These are phyloP conservation scores for Heliconius hewitsoni DNA, from an alignment of 1,140 invertebrate genomes.

Conservation along the genomic window DNA sequence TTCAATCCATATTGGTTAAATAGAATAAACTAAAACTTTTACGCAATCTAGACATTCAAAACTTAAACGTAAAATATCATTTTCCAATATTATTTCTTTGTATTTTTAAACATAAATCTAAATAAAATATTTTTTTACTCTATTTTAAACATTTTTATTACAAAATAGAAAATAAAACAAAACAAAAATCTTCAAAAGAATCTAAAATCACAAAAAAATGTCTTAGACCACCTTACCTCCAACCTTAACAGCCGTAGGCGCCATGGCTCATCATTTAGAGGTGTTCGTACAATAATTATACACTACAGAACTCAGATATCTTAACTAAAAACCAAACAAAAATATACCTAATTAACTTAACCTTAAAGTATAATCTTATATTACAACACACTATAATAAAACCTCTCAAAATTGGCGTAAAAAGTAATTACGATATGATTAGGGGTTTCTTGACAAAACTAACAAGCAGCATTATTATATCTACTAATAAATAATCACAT, in stretches of 20 bases:
- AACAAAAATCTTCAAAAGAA: not conserved
- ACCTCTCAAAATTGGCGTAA: constrained; percentile 69
- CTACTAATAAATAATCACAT: constrained; percentile 73
- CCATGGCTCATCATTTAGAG: constrained; percentile 65
- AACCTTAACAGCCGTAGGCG: constrained; percentile 57
- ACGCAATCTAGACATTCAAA: too few relatives aligned
- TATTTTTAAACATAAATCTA: too few relatives aligned
- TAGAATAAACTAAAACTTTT: too few relatives aligned
- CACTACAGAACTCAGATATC: constrained; percentile 66
- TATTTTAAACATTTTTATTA: not conserved
- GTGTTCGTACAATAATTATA: constrained; percentile 77
- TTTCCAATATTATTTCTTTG: too few relatives aligned
- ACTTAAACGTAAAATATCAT: too few relatives aligned
- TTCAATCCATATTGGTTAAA: too few relatives aligned
- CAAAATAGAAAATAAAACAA: not conserved
- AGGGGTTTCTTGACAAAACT: constrained; percentile 72
- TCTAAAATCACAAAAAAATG: not conserved
- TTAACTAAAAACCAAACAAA: constrained; percentile 43
- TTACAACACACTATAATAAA: constrained; percentile 47
- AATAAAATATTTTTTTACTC: not conserved
- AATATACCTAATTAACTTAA: constrained; percentile 33
- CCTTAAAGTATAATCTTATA: constrained; percentile 34
- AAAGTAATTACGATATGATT: constrained; percentile 79
- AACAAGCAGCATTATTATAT: constrained; percentile 68
- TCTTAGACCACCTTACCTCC: constrained; percentile 20